Evolutionary conservation across 2,797 vertebrate genomes (phyloP).

Genomic region (Varecia variegata): DNA sequence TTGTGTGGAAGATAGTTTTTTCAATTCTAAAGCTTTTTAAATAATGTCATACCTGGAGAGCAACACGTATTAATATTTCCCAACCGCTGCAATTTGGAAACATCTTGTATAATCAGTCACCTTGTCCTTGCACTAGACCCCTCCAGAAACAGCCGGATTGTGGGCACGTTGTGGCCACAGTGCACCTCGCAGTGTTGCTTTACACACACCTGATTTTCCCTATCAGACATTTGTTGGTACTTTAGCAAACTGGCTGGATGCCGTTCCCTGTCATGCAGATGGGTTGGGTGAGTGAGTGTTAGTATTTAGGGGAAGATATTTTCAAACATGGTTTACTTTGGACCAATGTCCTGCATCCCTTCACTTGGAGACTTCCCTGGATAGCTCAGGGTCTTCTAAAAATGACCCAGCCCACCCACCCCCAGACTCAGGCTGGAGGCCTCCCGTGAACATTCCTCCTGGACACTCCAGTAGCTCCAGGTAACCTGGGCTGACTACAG

Average conservation of each 20-base stretch:
- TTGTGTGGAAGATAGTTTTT: not conserved
- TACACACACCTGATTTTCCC: not conserved
- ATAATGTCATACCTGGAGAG: not conserved
- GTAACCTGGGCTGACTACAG: not conserved
- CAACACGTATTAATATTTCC: not conserved
- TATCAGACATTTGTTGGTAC: not conserved
- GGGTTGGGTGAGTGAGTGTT: not conserved
- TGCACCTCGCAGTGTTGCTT: accelerated
- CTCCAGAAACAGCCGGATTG: not conserved
- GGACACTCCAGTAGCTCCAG: not conserved
- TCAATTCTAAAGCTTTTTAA: not conserved
- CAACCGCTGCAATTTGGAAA: not conserved
- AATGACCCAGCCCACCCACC: not conserved
- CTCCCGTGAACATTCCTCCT: not conserved
- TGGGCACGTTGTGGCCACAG: not conserved
- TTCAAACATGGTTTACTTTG: not conserved
- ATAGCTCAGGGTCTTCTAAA: not conserved
- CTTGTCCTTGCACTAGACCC: not conserved
- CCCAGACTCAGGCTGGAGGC: not conserved
- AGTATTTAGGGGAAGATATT: not conserved
- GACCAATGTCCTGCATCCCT: not conserved
- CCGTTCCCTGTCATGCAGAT: not conserved
- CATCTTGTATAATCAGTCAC: not conserved
- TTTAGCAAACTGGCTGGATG: not conserved
- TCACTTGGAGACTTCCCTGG: not conserved